phyloP scores from a whole-genome alignment of 2,888 invertebrate species.

The Tenthredo mesomela region DNA sequence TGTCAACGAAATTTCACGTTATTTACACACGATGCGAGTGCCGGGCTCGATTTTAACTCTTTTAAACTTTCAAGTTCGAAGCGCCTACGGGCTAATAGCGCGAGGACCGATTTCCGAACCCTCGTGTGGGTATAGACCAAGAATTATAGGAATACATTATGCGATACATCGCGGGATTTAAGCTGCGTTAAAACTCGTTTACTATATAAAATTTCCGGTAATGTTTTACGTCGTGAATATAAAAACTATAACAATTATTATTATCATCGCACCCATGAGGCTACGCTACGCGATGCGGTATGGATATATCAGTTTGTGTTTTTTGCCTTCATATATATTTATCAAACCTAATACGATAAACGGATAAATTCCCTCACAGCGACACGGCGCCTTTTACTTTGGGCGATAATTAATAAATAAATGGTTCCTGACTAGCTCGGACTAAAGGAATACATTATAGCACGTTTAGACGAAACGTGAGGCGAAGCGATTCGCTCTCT shows the following conservation, averaged over 20 bases:
- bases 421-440: neutral
- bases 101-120: conserved; percentile 16
- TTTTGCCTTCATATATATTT: neutral
- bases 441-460: conserved; percentile 15
- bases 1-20: conserved; percentile 40
- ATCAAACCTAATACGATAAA: neutral
- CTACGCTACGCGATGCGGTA: neutral
- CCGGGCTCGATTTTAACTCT: conserved; percentile 13
- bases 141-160: conserved; percentile 4
- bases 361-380: conserved; percentile 7
- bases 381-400: conserved; percentile 42
- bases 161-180: neutral
- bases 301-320: neutral
- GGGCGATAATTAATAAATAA: conserved; percentile 41
- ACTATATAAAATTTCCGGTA: conserved; percentile 36
- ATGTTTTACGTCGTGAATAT: conserved; percentile 24
- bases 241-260: conserved; percentile 42
- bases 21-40: conserved; percentile 28
- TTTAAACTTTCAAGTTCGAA: conserved; percentile 49
- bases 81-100: conserved; percentile 10
- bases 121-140: neutral
- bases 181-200: conserved; percentile 27
- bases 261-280: neutral
- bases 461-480: neutral
- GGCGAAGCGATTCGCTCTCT: neutral